Conservation (phyloP, 1,140 invertebrate genomes). For the Diabrotica undecimpunctata region DNA sequence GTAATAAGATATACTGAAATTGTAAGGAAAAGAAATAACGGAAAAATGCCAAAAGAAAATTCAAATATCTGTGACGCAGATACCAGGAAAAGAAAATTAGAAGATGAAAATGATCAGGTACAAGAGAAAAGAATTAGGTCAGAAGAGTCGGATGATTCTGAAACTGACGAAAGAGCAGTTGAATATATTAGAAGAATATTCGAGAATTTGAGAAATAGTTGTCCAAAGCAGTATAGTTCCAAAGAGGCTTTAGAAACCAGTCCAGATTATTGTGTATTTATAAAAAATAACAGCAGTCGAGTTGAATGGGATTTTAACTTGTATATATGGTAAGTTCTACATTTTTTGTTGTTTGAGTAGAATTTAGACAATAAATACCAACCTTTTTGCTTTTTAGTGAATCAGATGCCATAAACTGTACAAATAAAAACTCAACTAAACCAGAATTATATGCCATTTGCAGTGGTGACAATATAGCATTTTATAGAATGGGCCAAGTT, state of each 20-base stretch:
- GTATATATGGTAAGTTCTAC: constrained; percentile 30
- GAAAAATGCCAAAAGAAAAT: constrained; percentile 7
- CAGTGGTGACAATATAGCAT: constrained; percentile 26
- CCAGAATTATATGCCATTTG: constrained; percentile 25
- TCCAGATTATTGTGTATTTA: constrained; percentile 33
- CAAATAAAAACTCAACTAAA: neutral
- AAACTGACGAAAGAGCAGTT: neutral
- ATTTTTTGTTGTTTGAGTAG: neutral
- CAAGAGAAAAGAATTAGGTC: constrained; percentile 3
- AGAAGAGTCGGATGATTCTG: neutral
- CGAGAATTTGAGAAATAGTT: constrained; percentile 15
- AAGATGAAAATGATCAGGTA: neutral
- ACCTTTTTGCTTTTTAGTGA: too few relatives aligned
- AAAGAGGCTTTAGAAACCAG: neutral
- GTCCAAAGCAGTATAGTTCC: constrained; percentile 18
- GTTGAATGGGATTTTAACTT: constrained; percentile 25
- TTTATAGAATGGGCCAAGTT: constrained; percentile 25
- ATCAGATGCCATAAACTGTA: too few relatives aligned
- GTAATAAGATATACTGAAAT: constrained; percentile 23
- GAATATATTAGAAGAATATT: constrained; percentile 21
- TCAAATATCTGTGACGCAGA: constrained; percentile 4
- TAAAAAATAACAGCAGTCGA: constrained; percentile 21
- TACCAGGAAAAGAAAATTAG: constrained; percentile 6
- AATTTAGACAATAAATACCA: too few relatives aligned
- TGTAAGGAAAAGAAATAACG: constrained; percentile 12